These are phyloP conservation scores for Campaea margaritaria DNA, from an alignment of 2,888 invertebrate species.

Conservation along the genomic window DNA sequence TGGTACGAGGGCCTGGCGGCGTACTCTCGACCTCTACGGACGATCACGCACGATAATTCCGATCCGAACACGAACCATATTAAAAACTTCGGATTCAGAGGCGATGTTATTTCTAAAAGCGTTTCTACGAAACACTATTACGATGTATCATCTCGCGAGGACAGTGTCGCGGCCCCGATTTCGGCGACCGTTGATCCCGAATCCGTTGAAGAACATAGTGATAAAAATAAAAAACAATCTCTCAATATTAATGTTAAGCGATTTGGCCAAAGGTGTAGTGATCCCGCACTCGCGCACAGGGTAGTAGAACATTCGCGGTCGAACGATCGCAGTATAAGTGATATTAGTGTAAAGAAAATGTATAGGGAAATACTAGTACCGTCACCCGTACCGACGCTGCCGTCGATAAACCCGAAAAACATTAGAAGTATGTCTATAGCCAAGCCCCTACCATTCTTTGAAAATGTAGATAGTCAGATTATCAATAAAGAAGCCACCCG, in stretches of 20 bases:
- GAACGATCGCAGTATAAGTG: conserved; percentile 48
- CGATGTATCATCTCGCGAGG: neutral
- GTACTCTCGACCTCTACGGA: conserved; percentile 36
- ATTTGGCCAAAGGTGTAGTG: conserved; percentile 19
- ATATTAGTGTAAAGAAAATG: conserved; percentile 55
- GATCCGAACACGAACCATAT: neutral
- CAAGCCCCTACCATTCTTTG: conserved; percentile 36
- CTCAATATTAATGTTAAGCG: conserved; percentile 13
- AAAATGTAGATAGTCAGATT: conserved; percentile 26
- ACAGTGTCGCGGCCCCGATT: conserved; percentile 1
- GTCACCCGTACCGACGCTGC: conserved; percentile 49
- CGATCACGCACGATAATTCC: conserved; percentile 7
- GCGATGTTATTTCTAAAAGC: conserved; percentile 1
- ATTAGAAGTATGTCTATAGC: conserved; percentile 67
- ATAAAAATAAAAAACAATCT: conserved; percentile 18
- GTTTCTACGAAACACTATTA: neutral
- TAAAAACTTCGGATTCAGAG: neutral
- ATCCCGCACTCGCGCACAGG: conserved; percentile 34
- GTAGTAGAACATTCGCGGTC: conserved; percentile 34
- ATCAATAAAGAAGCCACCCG: conserved; percentile 15
- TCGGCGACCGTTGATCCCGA: neutral
- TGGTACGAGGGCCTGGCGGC: conserved; percentile 57
- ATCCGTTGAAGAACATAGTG: conserved; percentile 10
- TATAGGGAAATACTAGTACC: conserved; percentile 55
- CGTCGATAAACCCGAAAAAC: conserved; percentile 62